These are phyloP conservation scores for Dugesia japonica DNA, from an alignment of 2,888 invertebrate species.

Conservation along the genomic window DNA sequence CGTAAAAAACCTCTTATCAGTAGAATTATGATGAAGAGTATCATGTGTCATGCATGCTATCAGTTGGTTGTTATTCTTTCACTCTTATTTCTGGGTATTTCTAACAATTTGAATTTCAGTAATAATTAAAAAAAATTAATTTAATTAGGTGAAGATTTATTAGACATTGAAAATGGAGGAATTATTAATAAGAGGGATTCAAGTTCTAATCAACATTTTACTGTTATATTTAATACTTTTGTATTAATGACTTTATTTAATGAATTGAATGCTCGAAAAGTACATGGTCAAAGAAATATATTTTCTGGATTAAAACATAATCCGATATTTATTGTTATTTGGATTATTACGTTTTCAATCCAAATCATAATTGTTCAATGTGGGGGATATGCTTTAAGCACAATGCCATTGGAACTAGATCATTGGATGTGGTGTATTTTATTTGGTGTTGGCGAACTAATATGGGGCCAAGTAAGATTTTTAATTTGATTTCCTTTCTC, in stretches of 20 bases:
- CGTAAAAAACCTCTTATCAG: constrained; percentile 91
- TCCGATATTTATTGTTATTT: constrained; percentile 91
- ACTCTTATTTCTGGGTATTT: constrained; percentile 71
- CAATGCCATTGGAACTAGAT: constrained; percentile 70
- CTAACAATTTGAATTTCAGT: too few species aligned
- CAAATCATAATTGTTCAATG: constrained; percentile 84
- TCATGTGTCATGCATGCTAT: constrained; percentile 86
- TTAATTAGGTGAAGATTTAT: constrained; percentile 61
- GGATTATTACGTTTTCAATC: constrained; percentile 78
- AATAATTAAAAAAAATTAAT: background rate
- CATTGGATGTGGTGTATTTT: constrained; percentile 98
- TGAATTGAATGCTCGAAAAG: constrained; percentile 97
- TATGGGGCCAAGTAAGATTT: constrained; percentile 62
- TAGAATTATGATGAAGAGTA: constrained; percentile 97
- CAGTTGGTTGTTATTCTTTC: constrained; percentile 82
- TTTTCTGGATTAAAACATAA: constrained; percentile 89
- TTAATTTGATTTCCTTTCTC: too few species aligned
- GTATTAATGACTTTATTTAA: constrained; percentile 99
- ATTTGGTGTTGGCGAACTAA: constrained; percentile 80
- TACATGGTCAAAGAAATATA: constrained; percentile 94
- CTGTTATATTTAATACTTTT: constrained; percentile 97
- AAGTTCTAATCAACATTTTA: constrained; percentile 60
- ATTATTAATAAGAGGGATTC: constrained; percentile 45
- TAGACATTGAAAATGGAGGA: constrained; percentile 76
- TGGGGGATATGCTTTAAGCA: constrained; percentile 90